Evolutionary conservation across 2,113 vertebrate genomes (phyloP), one percentile per base, ranked within the genome.

Genomic region (Trematomus loennbergii): DNA sequence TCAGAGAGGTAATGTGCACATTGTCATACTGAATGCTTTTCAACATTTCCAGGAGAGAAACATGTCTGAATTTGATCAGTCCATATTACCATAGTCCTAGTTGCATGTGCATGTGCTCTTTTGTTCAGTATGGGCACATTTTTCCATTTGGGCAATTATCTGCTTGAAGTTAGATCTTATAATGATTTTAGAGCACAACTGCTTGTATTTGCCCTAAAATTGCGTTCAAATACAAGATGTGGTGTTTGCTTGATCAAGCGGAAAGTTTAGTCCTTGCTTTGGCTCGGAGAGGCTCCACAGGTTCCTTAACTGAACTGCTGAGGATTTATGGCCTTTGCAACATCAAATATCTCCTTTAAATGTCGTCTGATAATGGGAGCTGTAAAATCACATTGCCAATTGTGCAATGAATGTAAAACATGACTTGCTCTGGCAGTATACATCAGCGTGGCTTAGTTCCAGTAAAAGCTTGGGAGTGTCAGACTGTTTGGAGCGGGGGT

Each of bases 381-480:
- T n/a, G 11, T 46, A 53, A 12, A 17, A 63, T 74, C 55, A 45
- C 29, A 49, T 12, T 5, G n/a, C 46, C 46, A 18, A n/a, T 33
- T 16, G 63, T 29, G 50, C 12, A 36, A 15, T 53, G 60, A 45
- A 53, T 53, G 20, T 22, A 57, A 16, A 77, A 64, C 10, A 53
- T 50, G 57, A 49, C 17, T 20, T 17, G 29, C 6, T 52, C 13
- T 61, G 61, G 72, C 22, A 49, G 48, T 22, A 46, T 58, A 22
- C 16, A 60, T 62, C 15, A 54, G 59, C 49, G 71, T 84, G 81
- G 72, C 79, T 62, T 46, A 54, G 62, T 29, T 59, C 61, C 69
- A 81, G 58, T 74, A n/a, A 45, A 62, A 43, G 62, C 52, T 63
- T 81, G 36, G 88, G 84, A 88, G 87, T 80, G 71, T 76, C 17